Evolutionary conservation across 2,113 vertebrate genomes (phyloP).

Genomic region (Zosterops hypoxanthus): DNA sequence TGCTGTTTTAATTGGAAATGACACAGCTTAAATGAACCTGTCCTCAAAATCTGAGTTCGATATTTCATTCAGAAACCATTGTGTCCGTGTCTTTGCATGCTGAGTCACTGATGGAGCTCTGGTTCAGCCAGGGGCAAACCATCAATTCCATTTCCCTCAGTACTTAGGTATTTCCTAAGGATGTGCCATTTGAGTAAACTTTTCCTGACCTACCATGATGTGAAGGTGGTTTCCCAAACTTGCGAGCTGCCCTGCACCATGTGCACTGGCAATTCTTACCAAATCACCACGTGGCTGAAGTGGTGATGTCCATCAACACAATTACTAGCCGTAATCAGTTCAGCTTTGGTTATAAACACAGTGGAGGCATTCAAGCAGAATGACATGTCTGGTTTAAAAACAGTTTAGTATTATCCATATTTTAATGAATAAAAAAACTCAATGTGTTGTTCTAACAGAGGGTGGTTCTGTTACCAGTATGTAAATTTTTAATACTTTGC

Average conservation of each 20-base stretch:
- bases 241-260: not conserved
- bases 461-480: not conserved
- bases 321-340: not conserved
- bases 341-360: not conserved
- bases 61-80: not conserved
- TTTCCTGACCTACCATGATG: not conserved
- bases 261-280: not conserved
- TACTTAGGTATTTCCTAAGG: not conserved
- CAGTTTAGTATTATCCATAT: not conserved
- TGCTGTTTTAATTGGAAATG: not conserved
- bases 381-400: not conserved
- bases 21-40: not conserved
- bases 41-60: not conserved
- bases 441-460: slow-evolving; percentile 4
- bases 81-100: rapidly evolving
- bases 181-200: not conserved
- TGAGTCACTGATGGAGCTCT: slow-evolving; percentile 32
- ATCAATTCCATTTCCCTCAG: not conserved
- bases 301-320: not conserved
- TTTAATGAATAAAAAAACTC: slow-evolving; percentile 13
- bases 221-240: not conserved
- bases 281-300: not conserved
- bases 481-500: not conserved
- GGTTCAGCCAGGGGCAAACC: not conserved
- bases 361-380: not conserved